Evolutionary conservation across 2,888 invertebrate genomes (phyloP), one percentile per base, ranked within the genome.

Genomic region (Quadroppia sp.): DNA sequence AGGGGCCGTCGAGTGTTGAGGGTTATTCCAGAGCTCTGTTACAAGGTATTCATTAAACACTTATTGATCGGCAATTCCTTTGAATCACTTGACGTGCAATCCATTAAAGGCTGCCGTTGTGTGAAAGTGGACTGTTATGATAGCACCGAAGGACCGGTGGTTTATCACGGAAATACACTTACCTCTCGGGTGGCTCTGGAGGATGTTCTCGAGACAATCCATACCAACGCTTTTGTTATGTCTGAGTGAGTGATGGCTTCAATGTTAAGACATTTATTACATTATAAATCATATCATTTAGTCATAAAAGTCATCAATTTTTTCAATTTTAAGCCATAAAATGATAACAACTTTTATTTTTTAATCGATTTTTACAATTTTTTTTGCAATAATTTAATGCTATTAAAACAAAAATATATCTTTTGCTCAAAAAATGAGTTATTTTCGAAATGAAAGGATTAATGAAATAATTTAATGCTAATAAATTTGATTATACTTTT

Each of bases 41-140:
- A 11, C 64, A 69, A 64, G 73, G 73, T 72, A 36, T 42, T 2
- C 15, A 20, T 11, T n/a, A 11, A 11, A 36, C 45, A 45, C 11
- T 9, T 6, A 15, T 45, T 45, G 17, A 9, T 45, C 45, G 45
- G 15, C 15, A 53, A 53, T 28, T 53, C 7, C 9, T n/a, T 53
- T 11, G 4, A 53, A 20, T 53, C 9, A n/a, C n/a, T n/a, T n/a
- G n/a, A n/a, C 28, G 13, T 53, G 3, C 50, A 53, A 53, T 53
- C 23, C 13, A 25, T 72, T 75, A 81, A 83, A 77, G 84, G 84
- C 53, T 84, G 85, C 79, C 80, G 85, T 42, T 83, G 83, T 79
- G 79, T 85, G 11, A 85, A 85, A 78, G 86, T 87, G 79, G 86
- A 87, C 79, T 82, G 85, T 71, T 86, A 86, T 85, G 86, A 87